Evolutionary conservation across 2,888 invertebrate genomes (phyloP), one percentile per base, ranked within the genome.

Genomic region (Eristalinus sepulchralis): DNA sequence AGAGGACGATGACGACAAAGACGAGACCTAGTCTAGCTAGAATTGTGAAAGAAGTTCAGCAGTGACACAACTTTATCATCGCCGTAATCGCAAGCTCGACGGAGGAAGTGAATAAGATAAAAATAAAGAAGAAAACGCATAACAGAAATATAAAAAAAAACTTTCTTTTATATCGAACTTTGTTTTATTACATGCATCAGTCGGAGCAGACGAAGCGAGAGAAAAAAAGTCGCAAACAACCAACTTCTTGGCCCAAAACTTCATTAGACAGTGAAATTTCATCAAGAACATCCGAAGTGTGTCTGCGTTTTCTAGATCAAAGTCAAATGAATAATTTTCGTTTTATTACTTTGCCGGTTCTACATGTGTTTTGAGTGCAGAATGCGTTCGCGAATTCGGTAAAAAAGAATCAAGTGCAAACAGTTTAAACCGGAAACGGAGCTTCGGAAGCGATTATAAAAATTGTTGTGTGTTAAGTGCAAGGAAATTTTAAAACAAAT

Each of bases 271-370:
- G 82, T 82, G 82, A 83, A 82, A 63, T 82, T 78, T 73, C 64
- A 60, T 63, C 66, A 75, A 66, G 53, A 87, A 75, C 79, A 63
- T 63, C 36, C 66, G 39, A 71, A 79, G 60, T 75, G 77, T 82
- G 82, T 87, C 83, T 75, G 75, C 62, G 75, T 78, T 83, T 87
- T 83, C 57, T 63, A 80, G 76, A 83, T 75, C 83, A 87, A 87
- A 81, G 84, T 84, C 84, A 80, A 78, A 76, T 81, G 84, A 72
- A 78, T 71, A 72, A 72, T 80, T 83, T 76, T 70, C 22, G 60
- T 80, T 88, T 83, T 83, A 79, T 76, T 72, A 77, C 80, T 76
- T 73, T 55, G 59, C 68, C 80, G 80, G 79, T 80, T 31, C 6
- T 27, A 59, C 39, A 63, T 63, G 78, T 64, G 79, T 10, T 67